phyloP scores from a whole-genome alignment of 2,888 invertebrate genomes.

The Catocala nupta region DNA sequence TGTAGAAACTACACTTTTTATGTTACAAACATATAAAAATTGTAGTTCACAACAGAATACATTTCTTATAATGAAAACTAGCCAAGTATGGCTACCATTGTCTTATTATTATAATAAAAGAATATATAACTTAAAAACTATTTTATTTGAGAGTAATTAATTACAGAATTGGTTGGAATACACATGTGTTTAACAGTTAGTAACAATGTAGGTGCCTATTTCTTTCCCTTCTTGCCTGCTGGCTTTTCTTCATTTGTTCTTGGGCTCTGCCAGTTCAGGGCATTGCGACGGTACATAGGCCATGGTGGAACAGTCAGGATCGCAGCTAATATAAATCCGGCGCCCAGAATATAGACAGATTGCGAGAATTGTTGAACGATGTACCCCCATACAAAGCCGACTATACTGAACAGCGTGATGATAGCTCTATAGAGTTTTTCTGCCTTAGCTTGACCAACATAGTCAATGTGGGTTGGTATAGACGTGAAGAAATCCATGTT shows the following conservation, averaged over 20 bases:
- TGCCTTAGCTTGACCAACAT: constrained; percentile 95
- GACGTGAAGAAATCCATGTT: constrained; percentile 83
- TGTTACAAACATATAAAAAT: too few species aligned
- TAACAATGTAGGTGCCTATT: constrained; percentile 41
- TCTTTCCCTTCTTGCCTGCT: constrained; percentile 86
- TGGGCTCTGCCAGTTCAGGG: constrained; percentile 96
- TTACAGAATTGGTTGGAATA: constrained; percentile 32
- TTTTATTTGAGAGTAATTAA: constrained; percentile 54
- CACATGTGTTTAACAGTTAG: constrained; percentile 21
- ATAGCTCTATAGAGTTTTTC: constrained; percentile 96
- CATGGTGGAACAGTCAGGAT: constrained; percentile 97
- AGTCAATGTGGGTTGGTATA: constrained; percentile 89
- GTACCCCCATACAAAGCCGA: constrained; percentile 97
- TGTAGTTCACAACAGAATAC: too few species aligned
- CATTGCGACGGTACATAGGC: constrained; percentile 96
- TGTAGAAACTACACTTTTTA: too few species aligned
- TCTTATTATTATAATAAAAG: not conserved
- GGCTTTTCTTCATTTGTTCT: constrained; percentile 77
- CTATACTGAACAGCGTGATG: constrained; percentile 95
- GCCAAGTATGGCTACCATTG: too few species aligned
- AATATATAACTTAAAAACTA: constrained; percentile 49
- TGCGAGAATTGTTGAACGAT: constrained; percentile 98
- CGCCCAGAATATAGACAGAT: constrained; percentile 96
- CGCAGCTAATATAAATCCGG: constrained; percentile 95
- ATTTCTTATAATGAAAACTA: too few species aligned